Evolutionary conservation across 2,888 invertebrate species (phyloP), one percentile per base, ranked within the genome.

Genomic region (Tenthredo livida): DNA sequence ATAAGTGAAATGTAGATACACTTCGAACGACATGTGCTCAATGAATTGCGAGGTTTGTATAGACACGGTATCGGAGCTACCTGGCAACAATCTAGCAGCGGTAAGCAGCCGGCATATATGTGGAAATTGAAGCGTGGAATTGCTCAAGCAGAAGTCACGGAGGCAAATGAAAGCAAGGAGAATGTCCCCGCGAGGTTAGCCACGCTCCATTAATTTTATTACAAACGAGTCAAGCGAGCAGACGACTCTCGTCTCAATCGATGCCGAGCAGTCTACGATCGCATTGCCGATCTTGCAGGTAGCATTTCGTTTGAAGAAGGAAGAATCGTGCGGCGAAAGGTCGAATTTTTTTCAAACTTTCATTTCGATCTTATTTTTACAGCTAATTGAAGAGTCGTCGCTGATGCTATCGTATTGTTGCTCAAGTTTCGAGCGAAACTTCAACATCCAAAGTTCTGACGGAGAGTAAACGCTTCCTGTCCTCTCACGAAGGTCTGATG

Each of bases 131-230:
- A 90, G 89, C 90, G 87, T 87, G 87, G 89, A 88, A 90, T 89
- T 89, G 89, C 87, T 89, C 88, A 88, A 89, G 89, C 89, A 88
- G 87, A 90, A 91, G 88, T 89, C 89, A 88, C 85, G 86, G 87
- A 86, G 87, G 87, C 88, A 87, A 88, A 89, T 88, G 87, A 90
- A 90, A 90, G 89, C 87, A 83, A 89, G 86, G 89, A 88, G 87
- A 88, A 89, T 88, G 89, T 89, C 87, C 87, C 89, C 87, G 86
- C 87, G 87, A 86, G 87, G 87, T 87, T 89, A 86, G 89, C 87
- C 86, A 90, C 90, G 90, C 90, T 90, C 91, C 90, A 91, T 92
- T 91, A 91, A 91, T 90, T 91, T 91, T 92, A 91, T 91, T 91
- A 90, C 89, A 88, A 88, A 87, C 88, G 83, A 88, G 87, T 85